phyloP scores from a whole-genome alignment of 2,797 vertebrate species.

The Mionectes olivaceus region DNA sequence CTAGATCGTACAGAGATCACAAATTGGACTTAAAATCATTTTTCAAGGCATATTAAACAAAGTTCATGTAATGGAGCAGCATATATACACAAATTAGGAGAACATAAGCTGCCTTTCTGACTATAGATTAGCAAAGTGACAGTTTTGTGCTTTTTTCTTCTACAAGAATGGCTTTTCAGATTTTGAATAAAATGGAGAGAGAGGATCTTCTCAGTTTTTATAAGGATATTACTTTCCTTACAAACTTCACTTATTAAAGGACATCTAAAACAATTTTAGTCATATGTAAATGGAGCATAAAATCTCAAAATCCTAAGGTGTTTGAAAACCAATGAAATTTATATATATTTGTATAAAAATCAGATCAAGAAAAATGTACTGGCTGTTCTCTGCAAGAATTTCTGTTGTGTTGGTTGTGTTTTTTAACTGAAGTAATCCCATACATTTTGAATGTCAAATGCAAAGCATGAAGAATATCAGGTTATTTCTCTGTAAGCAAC shows the following conservation, averaged over 20 bases:
- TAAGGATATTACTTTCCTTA: not conserved
- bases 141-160: not conserved
- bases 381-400: not conserved
- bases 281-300: not conserved
- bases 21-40: not conserved
- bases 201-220: not conserved
- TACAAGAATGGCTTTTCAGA: not conserved
- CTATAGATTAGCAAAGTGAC: not conserved
- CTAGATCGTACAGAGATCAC: conserved; percentile 18
- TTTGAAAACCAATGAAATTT: not conserved
- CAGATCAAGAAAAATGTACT: not conserved
- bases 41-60: not conserved
- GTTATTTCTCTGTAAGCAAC: not conserved
- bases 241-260: not conserved
- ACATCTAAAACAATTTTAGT: not conserved
- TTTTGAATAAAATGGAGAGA: not conserved
- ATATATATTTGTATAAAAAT: not conserved
- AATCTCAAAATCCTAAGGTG: not conserved
- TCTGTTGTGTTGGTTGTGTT: not conserved
- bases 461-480: not conserved
- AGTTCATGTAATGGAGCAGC: not conserved
- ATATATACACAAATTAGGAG: not conserved
- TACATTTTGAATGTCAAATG: not conserved
- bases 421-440: not conserved
- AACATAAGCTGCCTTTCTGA: not conserved